These are phyloP conservation scores for Papilio xuthus DNA, from an alignment of 1,140 invertebrate species.

Conservation along the genomic window DNA sequence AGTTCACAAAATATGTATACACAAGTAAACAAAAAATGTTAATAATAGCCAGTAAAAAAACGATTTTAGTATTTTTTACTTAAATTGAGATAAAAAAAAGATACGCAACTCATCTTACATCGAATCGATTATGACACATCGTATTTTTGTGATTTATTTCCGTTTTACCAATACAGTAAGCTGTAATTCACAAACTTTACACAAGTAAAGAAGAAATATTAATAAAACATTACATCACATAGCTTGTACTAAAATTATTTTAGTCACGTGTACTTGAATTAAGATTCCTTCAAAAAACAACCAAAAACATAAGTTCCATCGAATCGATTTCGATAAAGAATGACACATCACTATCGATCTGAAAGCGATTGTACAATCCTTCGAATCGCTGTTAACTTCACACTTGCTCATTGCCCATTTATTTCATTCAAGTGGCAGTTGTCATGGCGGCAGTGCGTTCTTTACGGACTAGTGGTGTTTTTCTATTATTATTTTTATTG, in stretches of 20 bases:
- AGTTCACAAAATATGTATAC: too few species aligned
- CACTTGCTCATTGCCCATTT: conserved; percentile 24
- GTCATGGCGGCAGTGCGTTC: conserved; percentile 56
- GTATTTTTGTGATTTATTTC: conserved; percentile 46
- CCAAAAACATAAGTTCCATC: too few species aligned
- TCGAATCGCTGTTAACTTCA: neutral
- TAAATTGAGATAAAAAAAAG: too few species aligned
- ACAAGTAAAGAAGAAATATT: too few species aligned
- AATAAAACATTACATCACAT: too few species aligned
- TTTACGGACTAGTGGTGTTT: conserved; percentile 71
- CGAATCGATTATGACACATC: too few species aligned
- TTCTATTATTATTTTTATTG: conserved; percentile 70
- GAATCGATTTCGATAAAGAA: neutral
- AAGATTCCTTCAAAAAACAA: neutral
- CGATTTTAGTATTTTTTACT: too few species aligned
- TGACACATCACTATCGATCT: neutral
- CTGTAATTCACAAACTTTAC: too few species aligned
- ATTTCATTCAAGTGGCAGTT: conserved; percentile 50
- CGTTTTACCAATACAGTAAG: neutral
- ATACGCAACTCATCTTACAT: too few species aligned
- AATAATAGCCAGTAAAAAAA: too few species aligned
- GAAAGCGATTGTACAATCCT: neutral
- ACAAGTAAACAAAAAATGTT: too few species aligned
- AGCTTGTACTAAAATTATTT: too few species aligned
- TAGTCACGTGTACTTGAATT: neutral